phyloP scores from a whole-genome alignment of 2,113 vertebrate species.

The Ammodytes marinus region DNA sequence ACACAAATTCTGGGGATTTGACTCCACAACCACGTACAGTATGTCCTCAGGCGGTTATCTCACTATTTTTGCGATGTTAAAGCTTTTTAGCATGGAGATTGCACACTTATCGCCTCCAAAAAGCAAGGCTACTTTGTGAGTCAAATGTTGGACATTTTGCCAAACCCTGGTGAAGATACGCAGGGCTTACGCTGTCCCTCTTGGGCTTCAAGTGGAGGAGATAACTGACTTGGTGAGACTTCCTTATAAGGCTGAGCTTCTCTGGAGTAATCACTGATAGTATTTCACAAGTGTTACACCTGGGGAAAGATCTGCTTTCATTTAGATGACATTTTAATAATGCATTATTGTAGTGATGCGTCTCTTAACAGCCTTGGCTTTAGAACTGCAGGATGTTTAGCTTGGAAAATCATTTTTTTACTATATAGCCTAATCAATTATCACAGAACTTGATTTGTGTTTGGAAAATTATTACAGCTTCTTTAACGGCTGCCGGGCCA shows the following conservation, averaged over 20 bases:
- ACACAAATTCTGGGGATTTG: slow-evolving; percentile 41
- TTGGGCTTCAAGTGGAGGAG: slow-evolving; percentile 31
- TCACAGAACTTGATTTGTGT: neutral
- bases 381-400: slow-evolving; percentile 15
- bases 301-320: neutral
- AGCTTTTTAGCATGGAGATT: slow-evolving; percentile 61
- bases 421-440: neutral
- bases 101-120: slow-evolving; percentile 27
- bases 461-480: slow-evolving; percentile 20
- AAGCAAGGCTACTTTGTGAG: slow-evolving; percentile 52
- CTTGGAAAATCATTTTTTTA: slow-evolving; percentile 13
- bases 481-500: slow-evolving; percentile 28
- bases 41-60: slow-evolving; percentile 9
- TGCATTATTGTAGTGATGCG: neutral
- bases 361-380: neutral
- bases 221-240: slow-evolving; percentile 19
- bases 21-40: slow-evolving; percentile 16
- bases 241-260: neutral
- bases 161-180: slow-evolving; percentile 31
- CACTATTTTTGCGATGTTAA: slow-evolving; percentile 6
- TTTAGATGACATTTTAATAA: slow-evolving; percentile 27
- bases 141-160: slow-evolving; percentile 58
- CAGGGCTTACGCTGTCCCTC: slow-evolving; percentile 47
- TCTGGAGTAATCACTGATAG: neutral
- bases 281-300: neutral